These are phyloP conservation scores for Eubasilissa regina DNA, from an alignment of 1,140 invertebrate genomes.

Conservation along the genomic window DNA sequence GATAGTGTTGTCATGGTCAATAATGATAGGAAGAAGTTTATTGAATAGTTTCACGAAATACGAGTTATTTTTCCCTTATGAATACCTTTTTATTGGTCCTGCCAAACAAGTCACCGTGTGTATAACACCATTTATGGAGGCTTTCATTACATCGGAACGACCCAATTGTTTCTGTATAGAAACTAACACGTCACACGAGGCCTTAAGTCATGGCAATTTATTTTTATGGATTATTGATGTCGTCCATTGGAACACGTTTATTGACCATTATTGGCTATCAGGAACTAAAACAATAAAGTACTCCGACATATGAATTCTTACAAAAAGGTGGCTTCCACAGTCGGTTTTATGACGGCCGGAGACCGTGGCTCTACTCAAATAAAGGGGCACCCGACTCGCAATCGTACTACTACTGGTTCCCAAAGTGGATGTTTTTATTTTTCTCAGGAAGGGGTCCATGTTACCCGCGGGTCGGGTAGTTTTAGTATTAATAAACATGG, in stretches of 20 bases:
- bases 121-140: constrained; percentile 3
- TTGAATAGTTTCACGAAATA: too few relatives aligned
- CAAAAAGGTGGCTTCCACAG: constrained; percentile 25
- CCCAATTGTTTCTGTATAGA: constrained; percentile 31
- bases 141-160: constrained; percentile 28
- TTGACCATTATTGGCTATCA: constrained; percentile 38
- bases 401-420: background rate
- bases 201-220: constrained; percentile 36
- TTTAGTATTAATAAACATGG: background rate
- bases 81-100: constrained; percentile 5
- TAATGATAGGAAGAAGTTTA: too few relatives aligned
- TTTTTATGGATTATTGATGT: constrained; percentile 48
- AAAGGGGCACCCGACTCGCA: background rate
- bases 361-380: constrained; percentile 2
- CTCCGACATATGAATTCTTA: constrained; percentile 21
- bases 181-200: constrained; percentile 14
- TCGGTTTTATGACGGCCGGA: constrained; percentile 7
- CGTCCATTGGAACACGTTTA: constrained; percentile 42
- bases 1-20: too few relatives aligned
- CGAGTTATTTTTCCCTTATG: too few relatives aligned
- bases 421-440: too few relatives aligned
- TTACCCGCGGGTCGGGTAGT: too few relatives aligned
- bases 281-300: constrained; percentile 34
- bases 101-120: background rate
- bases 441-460: too few relatives aligned